Percentiles rank a stretch among this genome's conserved stretches.
phyloP scores from a whole-genome alignment of 1,140 invertebrate species.

The Megathymus violae region DNA sequence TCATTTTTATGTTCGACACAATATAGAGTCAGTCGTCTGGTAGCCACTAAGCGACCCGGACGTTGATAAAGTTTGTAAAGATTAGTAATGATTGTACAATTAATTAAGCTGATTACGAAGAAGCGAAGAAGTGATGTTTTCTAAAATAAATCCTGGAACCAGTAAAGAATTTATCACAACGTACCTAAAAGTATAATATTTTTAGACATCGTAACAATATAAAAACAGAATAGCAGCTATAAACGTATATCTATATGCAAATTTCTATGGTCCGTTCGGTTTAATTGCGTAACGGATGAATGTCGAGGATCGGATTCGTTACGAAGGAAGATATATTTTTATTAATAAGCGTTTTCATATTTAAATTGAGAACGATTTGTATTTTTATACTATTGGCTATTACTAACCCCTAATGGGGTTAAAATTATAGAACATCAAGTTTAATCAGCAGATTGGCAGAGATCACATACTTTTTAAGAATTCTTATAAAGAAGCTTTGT shows the following conservation, averaged over 20 bases:
- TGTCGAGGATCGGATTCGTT: neutral
- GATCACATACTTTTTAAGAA: no score
- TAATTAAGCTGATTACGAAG: no score
- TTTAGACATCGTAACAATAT: conserved; percentile 7
- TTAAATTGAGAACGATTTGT: neutral
- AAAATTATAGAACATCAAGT: no score
- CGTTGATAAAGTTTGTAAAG: no score
- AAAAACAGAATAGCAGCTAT: conserved; percentile 8
- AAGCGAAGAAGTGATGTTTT: no score
- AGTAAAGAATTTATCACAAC: no score
- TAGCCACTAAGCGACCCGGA: no score
- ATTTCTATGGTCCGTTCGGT: conserved; percentile 27
- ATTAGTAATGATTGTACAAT: no score
- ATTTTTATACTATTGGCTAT: neutral
- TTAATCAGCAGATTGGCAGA: no score
- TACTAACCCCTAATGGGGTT: neutral
- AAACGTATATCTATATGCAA: conserved; percentile 38
- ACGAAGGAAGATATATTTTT: neutral
- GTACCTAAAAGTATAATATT: neutral
- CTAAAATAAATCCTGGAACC: neutral
- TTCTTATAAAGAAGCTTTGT: no score
- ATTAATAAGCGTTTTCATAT: neutral
- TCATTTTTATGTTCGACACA: no score
- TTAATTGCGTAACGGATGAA: conserved; percentile 22
- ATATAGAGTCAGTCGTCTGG: no score